Evolutionary conservation across 2,888 invertebrate species (phyloP), one percentile per base, ranked within the genome.

Genomic region (Theretra japonica): DNA sequence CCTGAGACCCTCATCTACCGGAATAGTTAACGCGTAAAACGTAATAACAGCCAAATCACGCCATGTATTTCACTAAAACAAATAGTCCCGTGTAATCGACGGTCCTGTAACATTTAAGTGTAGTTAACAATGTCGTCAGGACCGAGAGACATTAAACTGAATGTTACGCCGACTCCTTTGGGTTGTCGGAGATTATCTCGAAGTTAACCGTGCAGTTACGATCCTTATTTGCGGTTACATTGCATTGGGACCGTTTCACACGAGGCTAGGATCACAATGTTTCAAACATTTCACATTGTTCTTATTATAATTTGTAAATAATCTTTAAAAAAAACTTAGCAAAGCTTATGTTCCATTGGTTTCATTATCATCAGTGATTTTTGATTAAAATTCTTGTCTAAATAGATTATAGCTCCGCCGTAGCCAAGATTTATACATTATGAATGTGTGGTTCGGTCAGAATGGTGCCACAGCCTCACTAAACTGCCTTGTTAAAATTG

Each of bases 141-240:
- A 86, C 84, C 84, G 83, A 83, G 81, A 83, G 83, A 87, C 92
- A 90, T 93, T 92, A 92, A 88, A 88, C 84, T 86, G 82, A 86
- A 88, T 87, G 89, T 87, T 83, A 88, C 84, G 79, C 82, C 84
- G 82, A 81, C 84, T 82, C 85, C 85, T 87, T 88, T 85, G 88
- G 85, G 86, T 87, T 83, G 83, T 83, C 80, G 78, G 80, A 88
- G 89, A 91, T 93, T 93, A 92, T 91, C 92, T 92, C 88, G 86
- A 87, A 91, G 87, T 90, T 92, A 91, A 91, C 91, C 90, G 86
- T 80, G 85, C 87, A 90, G 89, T 92, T 90, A 90, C 89, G 83
- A 87, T 85, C 88, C 88, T 89, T 91, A 90, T 91, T 91, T 91
- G 91, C 86, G 90, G 90, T 88, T 85, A 84, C 83, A 84, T 78